Evolutionary conservation across 2,113 vertebrate genomes (phyloP).

Genomic region (Microtus oregoni): DNA sequence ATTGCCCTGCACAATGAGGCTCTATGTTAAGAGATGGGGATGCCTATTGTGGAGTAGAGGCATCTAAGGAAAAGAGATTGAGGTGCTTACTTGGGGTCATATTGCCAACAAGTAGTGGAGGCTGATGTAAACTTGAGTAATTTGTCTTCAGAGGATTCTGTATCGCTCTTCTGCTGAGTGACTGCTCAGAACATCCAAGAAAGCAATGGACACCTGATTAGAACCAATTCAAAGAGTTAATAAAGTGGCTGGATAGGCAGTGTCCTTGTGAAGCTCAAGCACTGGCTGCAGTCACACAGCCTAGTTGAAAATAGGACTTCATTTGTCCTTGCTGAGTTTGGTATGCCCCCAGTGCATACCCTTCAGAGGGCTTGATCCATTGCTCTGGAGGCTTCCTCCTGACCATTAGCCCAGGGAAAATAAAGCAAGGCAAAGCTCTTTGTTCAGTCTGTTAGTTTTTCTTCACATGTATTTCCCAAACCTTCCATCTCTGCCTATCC

Average conservation of each 20-base stretch:
- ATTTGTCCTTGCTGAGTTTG: neutral
- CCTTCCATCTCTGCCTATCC: neutral
- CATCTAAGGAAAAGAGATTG: neutral
- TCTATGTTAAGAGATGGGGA: neutral
- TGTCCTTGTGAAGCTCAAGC: neutral
- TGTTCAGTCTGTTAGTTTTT: neutral
- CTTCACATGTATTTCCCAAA: neutral
- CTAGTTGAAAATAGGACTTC: neutral
- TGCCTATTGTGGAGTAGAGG: neutral
- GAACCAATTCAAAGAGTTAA: constrained; percentile 49
- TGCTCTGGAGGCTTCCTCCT: neutral
- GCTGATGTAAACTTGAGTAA: neutral
- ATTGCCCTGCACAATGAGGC: neutral
- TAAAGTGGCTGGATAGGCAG: constrained; percentile 10
- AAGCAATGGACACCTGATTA: constrained; percentile 8
- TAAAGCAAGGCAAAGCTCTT: neutral
- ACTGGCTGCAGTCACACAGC: neutral
- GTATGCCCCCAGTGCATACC: neutral
- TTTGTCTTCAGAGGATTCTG: constrained; percentile 10
- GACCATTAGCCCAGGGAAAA: neutral
- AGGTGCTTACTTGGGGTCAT: neutral
- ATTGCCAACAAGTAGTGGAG: constrained; percentile 6
- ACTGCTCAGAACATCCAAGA: neutral
- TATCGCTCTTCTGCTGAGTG: neutral
- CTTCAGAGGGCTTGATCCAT: neutral